Conservation (phyloP, 2,888 invertebrate species). For the Phymatocera aterrima region DNA sequence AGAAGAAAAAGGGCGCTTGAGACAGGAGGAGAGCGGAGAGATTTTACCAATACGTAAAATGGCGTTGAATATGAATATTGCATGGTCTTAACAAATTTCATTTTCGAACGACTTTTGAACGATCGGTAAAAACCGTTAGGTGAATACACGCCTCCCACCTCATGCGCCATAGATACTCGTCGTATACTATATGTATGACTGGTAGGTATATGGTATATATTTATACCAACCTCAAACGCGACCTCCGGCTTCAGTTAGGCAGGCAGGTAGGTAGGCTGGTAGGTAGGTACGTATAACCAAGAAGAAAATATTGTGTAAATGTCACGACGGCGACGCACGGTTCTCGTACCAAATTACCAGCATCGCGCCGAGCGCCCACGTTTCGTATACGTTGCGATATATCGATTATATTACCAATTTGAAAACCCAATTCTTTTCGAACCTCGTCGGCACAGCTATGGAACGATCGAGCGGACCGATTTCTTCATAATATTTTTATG, state of each 20-base stretch:
- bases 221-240: background rate
- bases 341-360: slow-evolving; percentile 29
- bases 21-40: no score
- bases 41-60: background rate
- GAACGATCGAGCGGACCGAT: no score
- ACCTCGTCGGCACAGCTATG: no score
- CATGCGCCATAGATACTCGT: no score
- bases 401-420: slow-evolving; percentile 30
- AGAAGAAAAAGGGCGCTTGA: no score
- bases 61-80: background rate
- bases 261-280: no score
- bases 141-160: slow-evolving; percentile 28
- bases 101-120: slow-evolving; percentile 38
- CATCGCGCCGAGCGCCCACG: slow-evolving; percentile 9
- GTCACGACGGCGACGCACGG: slow-evolving; percentile 18
- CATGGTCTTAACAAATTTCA: slow-evolving; percentile 31
- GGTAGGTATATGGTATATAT: no score
- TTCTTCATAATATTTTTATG: no score
- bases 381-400: slow-evolving; percentile 6
- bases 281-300: background rate
- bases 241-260: background rate
- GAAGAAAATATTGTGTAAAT: slow-evolving; percentile 31
- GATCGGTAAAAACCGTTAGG: slow-evolving; percentile 34
- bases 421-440: background rate
- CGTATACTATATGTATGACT: background rate